These are phyloP conservation scores for Stenichneumon culpator DNA, from an alignment of 2,888 invertebrate genomes.

Conservation along the genomic window DNA sequence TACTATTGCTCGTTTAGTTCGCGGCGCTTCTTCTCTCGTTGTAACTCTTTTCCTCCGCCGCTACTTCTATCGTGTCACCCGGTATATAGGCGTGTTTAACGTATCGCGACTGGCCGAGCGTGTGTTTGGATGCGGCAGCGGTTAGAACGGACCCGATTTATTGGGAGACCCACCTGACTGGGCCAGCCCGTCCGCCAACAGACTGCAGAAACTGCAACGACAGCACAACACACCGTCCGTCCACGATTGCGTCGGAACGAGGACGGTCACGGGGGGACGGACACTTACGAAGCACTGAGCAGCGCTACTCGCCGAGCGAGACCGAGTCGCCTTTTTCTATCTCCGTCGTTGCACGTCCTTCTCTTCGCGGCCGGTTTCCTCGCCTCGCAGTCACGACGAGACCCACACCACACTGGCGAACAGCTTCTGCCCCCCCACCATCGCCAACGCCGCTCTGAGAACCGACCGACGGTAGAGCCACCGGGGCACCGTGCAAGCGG, in stretches of 20 bases:
- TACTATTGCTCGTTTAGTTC: constrained; percentile 17
- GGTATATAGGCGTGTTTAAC: not conserved
- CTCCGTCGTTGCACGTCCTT: constrained; percentile 49
- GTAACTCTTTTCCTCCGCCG: not conserved
- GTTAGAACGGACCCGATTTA: constrained; percentile 28
- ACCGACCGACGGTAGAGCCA: constrained; percentile 34
- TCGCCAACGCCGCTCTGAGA: not conserved
- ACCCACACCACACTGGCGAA: constrained; percentile 33
- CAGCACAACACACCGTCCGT: constrained; percentile 65
- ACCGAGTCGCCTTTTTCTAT: constrained; percentile 30
- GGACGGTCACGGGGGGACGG: constrained; percentile 67
- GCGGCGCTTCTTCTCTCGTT: not conserved
- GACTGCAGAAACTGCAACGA: constrained; percentile 55
- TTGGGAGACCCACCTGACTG: constrained; percentile 56
- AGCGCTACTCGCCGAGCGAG: constrained; percentile 47
- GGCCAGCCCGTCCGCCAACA: constrained; percentile 46
- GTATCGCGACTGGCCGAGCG: not conserved
- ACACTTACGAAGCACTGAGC: constrained; percentile 68
- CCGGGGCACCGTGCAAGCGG: constrained; percentile 51
- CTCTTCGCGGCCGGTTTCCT: constrained; percentile 48
- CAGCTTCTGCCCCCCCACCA: constrained; percentile 62
- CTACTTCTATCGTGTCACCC: not conserved
- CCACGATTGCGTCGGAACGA: constrained; percentile 65
- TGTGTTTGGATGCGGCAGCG: not conserved
- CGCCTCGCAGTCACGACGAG: constrained; percentile 29